Percentiles rank a stretch among this genome's conserved stretches.
Evolutionary conservation across 2,113 vertebrate species (phyloP).

Genomic region (Epinephelus cyanopodus): DNA sequence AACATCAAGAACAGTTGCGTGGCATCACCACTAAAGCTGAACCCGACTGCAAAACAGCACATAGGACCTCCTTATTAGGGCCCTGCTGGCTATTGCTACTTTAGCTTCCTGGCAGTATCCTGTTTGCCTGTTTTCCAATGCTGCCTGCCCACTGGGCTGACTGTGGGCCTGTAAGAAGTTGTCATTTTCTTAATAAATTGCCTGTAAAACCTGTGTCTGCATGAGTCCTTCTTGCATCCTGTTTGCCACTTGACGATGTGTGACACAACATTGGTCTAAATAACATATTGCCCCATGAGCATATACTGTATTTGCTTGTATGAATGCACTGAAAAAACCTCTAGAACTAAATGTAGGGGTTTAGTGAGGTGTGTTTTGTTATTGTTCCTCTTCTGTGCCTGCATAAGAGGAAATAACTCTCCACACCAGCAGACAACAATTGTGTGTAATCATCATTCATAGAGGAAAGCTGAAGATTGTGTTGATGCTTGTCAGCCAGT

Average conservation of each 20-base stretch:
- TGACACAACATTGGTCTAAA: background rate
- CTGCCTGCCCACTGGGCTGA: background rate
- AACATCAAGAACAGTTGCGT: too few species aligned
- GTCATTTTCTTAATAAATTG: conserved; percentile 13
- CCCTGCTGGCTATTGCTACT: conserved; percentile 12
- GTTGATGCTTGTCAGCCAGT: too few species aligned
- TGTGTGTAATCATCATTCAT: too few species aligned
- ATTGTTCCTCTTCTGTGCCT: background rate
- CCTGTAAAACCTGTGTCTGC: background rate
- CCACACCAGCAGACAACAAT: too few species aligned
- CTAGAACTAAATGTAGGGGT: background rate
- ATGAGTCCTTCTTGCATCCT: background rate
- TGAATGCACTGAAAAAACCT: background rate
- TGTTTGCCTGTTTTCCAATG: background rate
- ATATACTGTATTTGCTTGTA: background rate
- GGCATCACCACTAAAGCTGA: too few species aligned
- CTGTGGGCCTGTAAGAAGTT: background rate
- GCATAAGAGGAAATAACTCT: too few species aligned
- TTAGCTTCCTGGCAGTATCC: background rate
- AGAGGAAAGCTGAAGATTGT: too few species aligned
- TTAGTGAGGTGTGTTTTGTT: background rate
- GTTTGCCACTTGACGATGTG: background rate
- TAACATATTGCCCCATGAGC: background rate
- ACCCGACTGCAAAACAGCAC: too few species aligned
- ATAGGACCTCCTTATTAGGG: background rate